Evolutionary conservation across 2,113 vertebrate genomes (phyloP), one percentile per base, ranked within the genome.

Genomic region (Stegastes partitus): DNA sequence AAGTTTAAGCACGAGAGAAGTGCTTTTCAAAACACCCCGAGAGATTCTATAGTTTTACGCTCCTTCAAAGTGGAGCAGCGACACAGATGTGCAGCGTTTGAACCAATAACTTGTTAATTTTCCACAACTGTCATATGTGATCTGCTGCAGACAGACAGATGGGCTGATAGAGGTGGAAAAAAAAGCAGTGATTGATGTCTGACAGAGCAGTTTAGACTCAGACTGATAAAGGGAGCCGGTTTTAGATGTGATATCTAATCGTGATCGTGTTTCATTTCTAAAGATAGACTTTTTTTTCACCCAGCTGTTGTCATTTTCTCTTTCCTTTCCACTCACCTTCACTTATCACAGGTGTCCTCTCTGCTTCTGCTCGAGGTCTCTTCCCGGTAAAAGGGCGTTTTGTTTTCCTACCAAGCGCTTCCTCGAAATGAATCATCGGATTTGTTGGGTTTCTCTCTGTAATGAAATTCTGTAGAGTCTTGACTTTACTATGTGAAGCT

Each of bases 71-170:
- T 12, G 16, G n/a, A 23, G 31, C 56, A 7, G 5, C 19, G 37
- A 57, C 44, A 18, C 18, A 47, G 34, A 6, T 34, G 3, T 18
- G 12, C 31, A 31, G 31, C 69, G 81, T 89, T 88, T 76, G 3
- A 11, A 82, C 55, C 6, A 63, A 44, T 34, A 69, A 68, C 58
- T 10, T 61, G 61, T 66, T 21, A 6, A 16, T 14, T 75, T 64
- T 77, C 26, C 26, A 7, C 9, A 6, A n/a, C 6, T 18, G 25
- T 70, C 19, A 53, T 2, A 31, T 67, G 51, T 5, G 1, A 51
- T 55, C n/a, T 12, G 7, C 22, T 23, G 25, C 26, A 15, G 12
- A 34, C 44, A 31, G 31, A 31, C 31, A 34, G 31, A 34, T 34
- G 31, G 42, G 10, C 34, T 67, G 58, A 75, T 37, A 42, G 31